Conservation (phyloP, 2,113 vertebrate species). For the Setophaga coronata region DNA sequence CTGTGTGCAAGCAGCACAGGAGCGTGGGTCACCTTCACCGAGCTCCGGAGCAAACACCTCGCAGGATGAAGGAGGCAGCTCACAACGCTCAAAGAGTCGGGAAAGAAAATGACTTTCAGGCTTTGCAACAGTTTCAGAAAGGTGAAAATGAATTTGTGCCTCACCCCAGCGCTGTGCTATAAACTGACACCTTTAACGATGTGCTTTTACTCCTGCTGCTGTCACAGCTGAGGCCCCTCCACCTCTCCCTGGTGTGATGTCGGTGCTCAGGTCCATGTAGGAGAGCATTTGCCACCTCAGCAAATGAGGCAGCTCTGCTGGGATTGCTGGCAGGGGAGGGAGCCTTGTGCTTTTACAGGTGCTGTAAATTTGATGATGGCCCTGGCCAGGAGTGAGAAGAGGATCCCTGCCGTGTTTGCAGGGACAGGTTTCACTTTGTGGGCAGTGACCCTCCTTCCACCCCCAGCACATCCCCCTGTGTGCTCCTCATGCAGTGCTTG, state of each 20-base stretch:
- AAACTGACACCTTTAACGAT: not conserved
- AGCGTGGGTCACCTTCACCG: not conserved
- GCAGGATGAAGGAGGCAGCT: accelerated
- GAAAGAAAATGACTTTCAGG: not conserved
- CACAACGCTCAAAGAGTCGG: not conserved
- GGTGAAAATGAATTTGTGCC: not conserved
- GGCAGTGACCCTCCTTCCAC: no score
- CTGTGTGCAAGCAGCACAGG: not conserved
- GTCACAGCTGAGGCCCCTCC: not conserved
- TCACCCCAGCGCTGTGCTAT: not conserved
- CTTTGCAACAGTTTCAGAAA: not conserved
- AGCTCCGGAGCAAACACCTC: not conserved
- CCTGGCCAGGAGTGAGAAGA: not conserved
- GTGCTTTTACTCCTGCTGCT: not conserved
- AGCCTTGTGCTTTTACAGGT: not conserved
- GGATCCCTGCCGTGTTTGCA: not conserved
- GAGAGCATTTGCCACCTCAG: not conserved
- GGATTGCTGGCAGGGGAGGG: not conserved
- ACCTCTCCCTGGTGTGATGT: accelerated
- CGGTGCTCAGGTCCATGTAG: accelerated
- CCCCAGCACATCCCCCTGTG: accelerated
- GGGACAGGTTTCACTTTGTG: accelerated
- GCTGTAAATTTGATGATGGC: not conserved
- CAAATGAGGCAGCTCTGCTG: not conserved
- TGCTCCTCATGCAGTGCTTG: accelerated